Evolutionary conservation across 1,140 invertebrate genomes (phyloP), one percentile per base, ranked within the genome.

Genomic region (Formica exsecta): DNA sequence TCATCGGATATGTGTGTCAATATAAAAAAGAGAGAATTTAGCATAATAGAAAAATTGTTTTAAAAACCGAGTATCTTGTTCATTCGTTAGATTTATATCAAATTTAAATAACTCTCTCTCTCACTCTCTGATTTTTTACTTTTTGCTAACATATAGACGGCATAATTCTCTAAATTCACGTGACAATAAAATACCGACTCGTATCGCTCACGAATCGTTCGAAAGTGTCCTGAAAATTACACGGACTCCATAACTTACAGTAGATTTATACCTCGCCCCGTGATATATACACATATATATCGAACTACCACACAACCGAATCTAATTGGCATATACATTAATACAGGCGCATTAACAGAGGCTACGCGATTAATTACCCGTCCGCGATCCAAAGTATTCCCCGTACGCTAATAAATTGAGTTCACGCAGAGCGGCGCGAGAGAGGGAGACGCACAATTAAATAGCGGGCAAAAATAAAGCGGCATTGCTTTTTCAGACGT

Each of bases 241-340:
- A 66, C 76, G 44, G 22, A 7, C 32, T 7, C 48, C 65, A n/a
- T 80, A 80, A 80, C 48, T 80, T 80, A 70, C 51, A 36, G 16
- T 19, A 22, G 36, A 80, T 80, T 80, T 80, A 70, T 80, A 59
- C 2, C 64, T 57, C 61, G n/a, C 22, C 6, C 36, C 2, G 41
- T 36, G 48, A 79, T 68, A 79, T 76, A 29, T 19, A 29, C 32
- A 19, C 38, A 13, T 51, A 11, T 57, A 70, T 41, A 57, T 70
- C 36, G 38, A 61, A 11, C 36, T 3, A 70, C 64, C 25, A 29
- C 25, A 59, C 77, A 22, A 80, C 64, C 64, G 36, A 79, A 70
- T 70, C 36, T 71, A 83, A 83, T 83, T 73, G 79, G 79, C 68
- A 83, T 83, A 41, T 54, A 73, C 79, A 73, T 83, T 83, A 83